Base-by-base conservation (phyloP, 2,797 vertebrate genomes). In the Loris lydekkerianus region DNA sequence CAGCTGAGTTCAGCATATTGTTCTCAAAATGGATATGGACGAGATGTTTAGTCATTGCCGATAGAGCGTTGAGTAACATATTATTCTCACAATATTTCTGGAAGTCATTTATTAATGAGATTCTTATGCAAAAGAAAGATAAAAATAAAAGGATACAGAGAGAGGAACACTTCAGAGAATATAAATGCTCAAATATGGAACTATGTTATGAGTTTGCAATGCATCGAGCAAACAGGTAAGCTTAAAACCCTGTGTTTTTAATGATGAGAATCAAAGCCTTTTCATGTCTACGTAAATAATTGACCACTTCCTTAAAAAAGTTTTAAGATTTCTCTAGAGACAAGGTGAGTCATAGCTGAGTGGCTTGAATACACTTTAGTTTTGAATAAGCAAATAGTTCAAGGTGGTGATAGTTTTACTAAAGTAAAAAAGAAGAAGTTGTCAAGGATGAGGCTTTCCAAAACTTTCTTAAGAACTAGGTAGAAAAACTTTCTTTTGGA, bases 321-420 rank as follows among this genome's bases (percentile, higher is more conserved):
- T 98, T 98, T 97, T 97, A 95, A 97, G 96, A 89, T 96, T 97
- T 97, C 97, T 94, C 92, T 92, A 65, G 95, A 65, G 91, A 63
- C 43, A 69, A 88, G 10, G 25, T 90, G 95, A 69, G 95, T 97
- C 97, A 87, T 18, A 61, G 72, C 95, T 14, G 76, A 87, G 34
- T 72, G 76, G 46, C n/a, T 80, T 60, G 60, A 95, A 53, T 75
- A 56, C 73, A 73, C 14, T 11, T 92, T 65, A 91, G 40, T 97
- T 96, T 95, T 98, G 90, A 97, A 90, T 93, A 96, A 97, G 20
- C 53, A 96, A 91, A 37, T 78, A 85, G 69, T 23, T 95, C 37
- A 60, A 95, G 83, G 43, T 10, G 21, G 10, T 87, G 63, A 15
- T 85, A 60, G 1, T 95, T 95, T 91, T 56, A 73, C 31, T 77